Evolutionary conservation across 1,140 invertebrate genomes (phyloP), one percentile per base, ranked within the genome.

Genomic region (Drosophila sp.): DNA sequence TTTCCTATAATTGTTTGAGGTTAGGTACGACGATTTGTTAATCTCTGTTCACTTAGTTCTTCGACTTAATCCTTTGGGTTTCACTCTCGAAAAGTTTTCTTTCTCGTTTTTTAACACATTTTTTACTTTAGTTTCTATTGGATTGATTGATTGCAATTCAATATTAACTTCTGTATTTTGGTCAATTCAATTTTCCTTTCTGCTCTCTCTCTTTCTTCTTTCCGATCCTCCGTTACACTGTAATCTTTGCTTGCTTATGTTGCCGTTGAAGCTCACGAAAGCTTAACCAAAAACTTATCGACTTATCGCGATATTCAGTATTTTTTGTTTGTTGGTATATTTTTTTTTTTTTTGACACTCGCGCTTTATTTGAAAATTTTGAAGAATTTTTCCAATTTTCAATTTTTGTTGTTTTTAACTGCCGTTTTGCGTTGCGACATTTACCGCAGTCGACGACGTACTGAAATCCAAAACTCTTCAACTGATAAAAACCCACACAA

Each of bases 401-500:
- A 50, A 23, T 3, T 50, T 38, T 38, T 23, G 6, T 33, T 65
- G 44, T 38, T 33, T 47, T 62, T 64, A 72, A 79, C 68, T 71
- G 76, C 84, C 83, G 83, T 73, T 86, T 65, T 76, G 41, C 68
- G 76, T 79, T 82, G 65, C 79, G 80, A 79, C 83, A 69, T 83
- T 75, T 79, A 79, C 79, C 76, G 74, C 60, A 71, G 83, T 86
- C 70, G 76, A 87, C 76, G 44, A 75, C 83, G 83, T 87, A 86
- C 83, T 86, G 83, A 79, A 82, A 66, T 54, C 62, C 63, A 72
- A 65, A 11, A 32, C 69, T 70, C 64, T 60, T 70, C 58, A 69
- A 65, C 79, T 77, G 83, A 87, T 87, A 87, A 87, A 87, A 86
- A 86, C 73, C 60, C 64, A 62, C 56, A 72, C 56, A 77, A 68